Base-by-base conservation (phyloP, 2,888 invertebrate species). In the Helicoverpa assulta region DNA sequence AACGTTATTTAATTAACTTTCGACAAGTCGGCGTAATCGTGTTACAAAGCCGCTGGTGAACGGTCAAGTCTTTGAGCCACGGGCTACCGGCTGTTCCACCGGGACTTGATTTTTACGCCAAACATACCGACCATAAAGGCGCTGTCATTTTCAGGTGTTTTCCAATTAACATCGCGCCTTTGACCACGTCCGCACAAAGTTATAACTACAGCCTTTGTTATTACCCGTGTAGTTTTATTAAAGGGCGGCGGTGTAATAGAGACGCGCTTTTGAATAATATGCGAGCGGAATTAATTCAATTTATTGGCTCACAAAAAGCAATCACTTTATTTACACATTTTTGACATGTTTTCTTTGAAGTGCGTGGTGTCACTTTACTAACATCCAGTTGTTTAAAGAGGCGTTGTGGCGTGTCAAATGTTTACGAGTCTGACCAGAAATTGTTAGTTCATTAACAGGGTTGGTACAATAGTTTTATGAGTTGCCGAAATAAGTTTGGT, bases 1-100 rank as follows among this genome's bases (percentile, higher is more conserved):
- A 95, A 95, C 95, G 94, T 93, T 95, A 95, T 95, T 95, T 95
- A 95, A 95, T 95, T 95, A 95, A 95, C 93, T 95, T 95, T 95
- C 94, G 95, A 95, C 95, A 95, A 95, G 94, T 95, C 92, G 84
- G 91, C 88, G 93, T 95, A 95, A 95, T 95, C 95, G 94, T 87
- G 93, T 95, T 95, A 95, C 95, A 95, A 95, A 95, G 95, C 94
- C 91, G 90, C 89, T 85, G 90, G 89, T 88, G 89, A 89, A 90
- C 90, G 94, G 95, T 93, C 94, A 93, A 92, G 93, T 93, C 94
- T 94, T 94, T 94, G 94, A 92, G 91, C 88, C 84, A 81, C 83
- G 74, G 81, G 86, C 85, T 81, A 82, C 83, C 79, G 81, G 85
- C 86, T 82, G 85, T 81, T 82, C 59, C 80, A 86, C 81, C 89